These are phyloP conservation scores for Dendrocincla fuliginosa DNA, from an alignment of 2,797 vertebrate genomes.

Conservation along the genomic window DNA sequence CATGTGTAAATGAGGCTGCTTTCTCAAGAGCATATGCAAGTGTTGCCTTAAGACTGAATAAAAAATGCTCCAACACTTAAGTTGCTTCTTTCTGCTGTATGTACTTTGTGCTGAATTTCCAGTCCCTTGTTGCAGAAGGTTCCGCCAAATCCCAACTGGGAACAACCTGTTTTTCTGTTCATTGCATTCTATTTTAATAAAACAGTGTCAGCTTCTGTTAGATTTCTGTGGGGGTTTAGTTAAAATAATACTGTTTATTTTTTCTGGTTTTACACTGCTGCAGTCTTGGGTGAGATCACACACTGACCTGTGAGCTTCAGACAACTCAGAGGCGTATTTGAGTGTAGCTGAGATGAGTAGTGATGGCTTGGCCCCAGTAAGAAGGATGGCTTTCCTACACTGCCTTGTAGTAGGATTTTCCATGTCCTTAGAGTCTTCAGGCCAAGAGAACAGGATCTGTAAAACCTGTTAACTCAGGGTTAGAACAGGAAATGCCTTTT, in stretches of 20 bases:
- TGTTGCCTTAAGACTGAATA: not conserved
- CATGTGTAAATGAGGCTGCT: not conserved
- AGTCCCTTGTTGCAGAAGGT: not conserved
- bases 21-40: not conserved
- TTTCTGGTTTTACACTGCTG: not conserved
- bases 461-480: not conserved
- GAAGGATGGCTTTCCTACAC: not conserved
- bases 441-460: not conserved
- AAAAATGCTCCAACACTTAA: not conserved
- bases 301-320: not conserved
- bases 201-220: not conserved
- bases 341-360: not conserved
- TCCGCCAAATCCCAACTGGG: not conserved
- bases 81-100: not conserved
- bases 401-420: not conserved
- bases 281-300: not conserved
- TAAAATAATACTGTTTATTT: not conserved
- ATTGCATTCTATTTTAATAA: not conserved
- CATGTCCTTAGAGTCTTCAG: not conserved
- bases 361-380: not conserved
- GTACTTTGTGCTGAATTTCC: not conserved
- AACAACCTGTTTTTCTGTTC: not conserved
- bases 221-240: not conserved
- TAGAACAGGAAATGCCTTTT: not conserved
- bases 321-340: accelerated